Evolutionary conservation across 2,888 invertebrate species (phyloP).

Genomic region (Noctuana brunneofusca): DNA sequence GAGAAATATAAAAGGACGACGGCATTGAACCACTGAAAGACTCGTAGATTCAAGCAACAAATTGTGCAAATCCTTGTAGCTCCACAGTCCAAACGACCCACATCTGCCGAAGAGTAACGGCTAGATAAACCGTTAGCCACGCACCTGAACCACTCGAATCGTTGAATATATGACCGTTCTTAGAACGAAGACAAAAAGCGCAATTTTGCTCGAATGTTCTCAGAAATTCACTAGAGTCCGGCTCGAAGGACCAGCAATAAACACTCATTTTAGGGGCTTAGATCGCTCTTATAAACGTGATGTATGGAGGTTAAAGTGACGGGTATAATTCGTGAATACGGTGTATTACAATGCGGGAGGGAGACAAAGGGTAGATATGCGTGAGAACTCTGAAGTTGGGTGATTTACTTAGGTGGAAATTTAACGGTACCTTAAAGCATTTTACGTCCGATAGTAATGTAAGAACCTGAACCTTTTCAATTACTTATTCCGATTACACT

Average conservation of each 20-base stretch:
- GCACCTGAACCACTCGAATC: slow-evolving; percentile 62
- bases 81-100: slow-evolving; percentile 51
- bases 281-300: slow-evolving; percentile 65
- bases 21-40: slow-evolving; percentile 38
- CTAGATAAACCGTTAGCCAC: slow-evolving; percentile 61
- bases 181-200: slow-evolving; percentile 52
- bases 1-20: slow-evolving; percentile 37
- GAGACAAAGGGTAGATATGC: slow-evolving; percentile 44
- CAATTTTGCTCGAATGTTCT: slow-evolving; percentile 47
- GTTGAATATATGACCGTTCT: slow-evolving; percentile 45
- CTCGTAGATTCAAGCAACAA: slow-evolving; percentile 42
- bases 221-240: slow-evolving; percentile 52
- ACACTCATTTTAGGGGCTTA: slow-evolving; percentile 76
- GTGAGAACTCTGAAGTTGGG: slow-evolving; percentile 42
- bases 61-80: slow-evolving; percentile 57
- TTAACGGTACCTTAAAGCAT: slow-evolving; percentile 21
- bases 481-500: slow-evolving; percentile 24
- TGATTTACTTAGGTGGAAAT: slow-evolving; percentile 38
- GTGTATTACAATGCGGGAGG: slow-evolving; percentile 54
- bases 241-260: slow-evolving; percentile 72
- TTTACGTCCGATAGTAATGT: slow-evolving; percentile 19
- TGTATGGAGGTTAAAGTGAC: slow-evolving; percentile 66
- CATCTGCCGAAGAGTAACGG: slow-evolving; percentile 64
- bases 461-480: slow-evolving; percentile 16
- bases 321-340: slow-evolving; percentile 51